Base-by-base conservation (phyloP, 2,888 invertebrate genomes). In the Coenonympha arcania region DNA sequence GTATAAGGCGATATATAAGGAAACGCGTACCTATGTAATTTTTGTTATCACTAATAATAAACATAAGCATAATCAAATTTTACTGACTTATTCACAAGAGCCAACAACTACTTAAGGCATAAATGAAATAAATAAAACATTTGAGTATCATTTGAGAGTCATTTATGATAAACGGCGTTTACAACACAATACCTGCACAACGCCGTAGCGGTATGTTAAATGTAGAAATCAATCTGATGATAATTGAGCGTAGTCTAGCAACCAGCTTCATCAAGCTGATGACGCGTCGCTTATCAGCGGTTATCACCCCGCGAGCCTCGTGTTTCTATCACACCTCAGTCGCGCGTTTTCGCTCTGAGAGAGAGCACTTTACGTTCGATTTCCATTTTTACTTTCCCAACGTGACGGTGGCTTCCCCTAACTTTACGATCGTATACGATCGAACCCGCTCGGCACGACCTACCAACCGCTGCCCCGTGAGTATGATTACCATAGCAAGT, bases 301-400 rank as follows among this genome's bases (percentile, higher is more conserved):
- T 79, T 83, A 83, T 83, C 82, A 81, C 76, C 74, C 71, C 66
- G 69, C 72, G 74, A 73, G 76, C 73, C 78, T 74, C 75, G 73
- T 63, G 62, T 55, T 56, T 54, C 57, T 48, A 45, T 58, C 66
- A 62, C 60, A 62, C 71, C 71, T 65, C 74, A 81, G 81, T 81
- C 68, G 72, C 74, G 77, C 76, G 78, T 64, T 67, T 69, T 71
- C 76, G 73, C 69, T 74, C 69, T 66, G 62, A 56, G 58, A 60
- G 69, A 65, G 72, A 70, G 69, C 72, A 70, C 73, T 71, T 64
- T 57, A 59, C 59, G 57, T 62, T 41, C 30, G 37, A 50, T 55
- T 56, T 55, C 55, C 54, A 48, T 16, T 33, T 55, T 61, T 57
- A 58, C 52, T 46, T 53, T 57, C 61, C 62, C 60, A 62, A 56